Evolutionary conservation across 2,113 vertebrate genomes (phyloP).

Genomic region (Notothenia coriiceps): DNA sequence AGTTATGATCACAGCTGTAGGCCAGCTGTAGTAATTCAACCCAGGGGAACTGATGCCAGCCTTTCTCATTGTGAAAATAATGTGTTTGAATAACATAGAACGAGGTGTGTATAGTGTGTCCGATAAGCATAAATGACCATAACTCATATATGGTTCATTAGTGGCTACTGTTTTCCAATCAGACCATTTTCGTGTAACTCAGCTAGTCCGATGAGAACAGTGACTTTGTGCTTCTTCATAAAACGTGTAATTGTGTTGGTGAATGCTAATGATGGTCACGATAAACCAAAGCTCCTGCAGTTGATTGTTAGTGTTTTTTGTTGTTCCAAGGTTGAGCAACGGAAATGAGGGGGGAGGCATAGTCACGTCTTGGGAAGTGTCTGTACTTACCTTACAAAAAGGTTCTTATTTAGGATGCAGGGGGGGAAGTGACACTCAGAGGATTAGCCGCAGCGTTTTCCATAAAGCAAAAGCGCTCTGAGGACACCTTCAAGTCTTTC

Average conservation of each 20-base stretch:
- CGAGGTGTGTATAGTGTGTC: conserved; percentile 26
- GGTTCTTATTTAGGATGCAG: conserved; percentile 68
- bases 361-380: conserved; percentile 45
- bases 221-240: conserved; percentile 23
- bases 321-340: conserved; percentile 17
- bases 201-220: conserved; percentile 29
- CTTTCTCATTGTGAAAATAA: conserved; percentile 69
- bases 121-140: conserved; percentile 70
- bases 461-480: conserved; percentile 59
- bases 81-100: conserved; percentile 71
- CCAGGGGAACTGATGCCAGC: conserved; percentile 65
- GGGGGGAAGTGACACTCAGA: conserved; percentile 62
- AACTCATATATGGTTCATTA: conserved; percentile 72
- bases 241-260: conserved; percentile 46
- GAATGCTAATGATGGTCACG: conserved; percentile 54
- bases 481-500: conserved; percentile 73
- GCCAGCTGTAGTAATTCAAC: conserved; percentile 74
- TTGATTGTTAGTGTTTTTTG: conserved; percentile 24
- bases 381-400: conserved; percentile 43
- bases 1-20: conserved; percentile 80
- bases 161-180: conserved; percentile 61
- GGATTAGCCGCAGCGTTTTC: conserved; percentile 70
- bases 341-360: neutral
- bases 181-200: conserved; percentile 40
- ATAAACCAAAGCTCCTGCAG: conserved; percentile 34